Base-by-base conservation (phyloP, 2,888 invertebrate genomes). In the Cataglyphis livida region DNA sequence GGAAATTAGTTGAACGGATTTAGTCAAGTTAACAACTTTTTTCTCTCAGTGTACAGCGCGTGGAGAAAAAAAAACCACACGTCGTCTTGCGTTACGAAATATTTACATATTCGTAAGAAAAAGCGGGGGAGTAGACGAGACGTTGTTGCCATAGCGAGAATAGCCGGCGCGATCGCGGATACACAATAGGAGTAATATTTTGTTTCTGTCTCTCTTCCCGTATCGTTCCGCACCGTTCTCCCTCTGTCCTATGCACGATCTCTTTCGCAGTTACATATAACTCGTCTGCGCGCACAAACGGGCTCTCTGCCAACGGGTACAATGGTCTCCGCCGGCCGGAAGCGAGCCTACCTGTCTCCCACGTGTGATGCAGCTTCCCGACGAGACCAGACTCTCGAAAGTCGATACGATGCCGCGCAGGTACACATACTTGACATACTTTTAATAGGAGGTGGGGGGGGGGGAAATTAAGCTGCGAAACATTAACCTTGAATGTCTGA, bases 261-360 rank as follows among this genome's bases (percentile, higher is more conserved):
- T 85, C 48, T n/a, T n/a, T 51, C 79, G 78, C 38, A 62, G 76
- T n/a, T 81, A 25, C 41, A 41, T 41, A 41, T 41, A 41, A 68
- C 54, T 41, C 59, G 57, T 15, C 15, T 54, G 68, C 7, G 54
- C 65, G 35, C 68, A 66, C 54, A 66, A 66, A n/a, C 68, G 57
- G 38, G 59, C 57, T 25, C 61, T 44, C 59, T 44, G 61, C 48
- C 18, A 48, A 48, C 59, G 59, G 70, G 61, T 87, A 88, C 86
- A 89, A 88, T 89, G 86, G 88, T 86, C 83, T 76, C 85, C 57
- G 85, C 82, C 91, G 92, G 85, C 92, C 93, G 94, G 94, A 94
- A 94, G 93, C 88, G 91, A 91, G 91, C n/a, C 93, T 93, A 93
- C 93, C 93, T 94, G 93, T 94, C 94, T 93, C 93, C 93, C 93